Percentiles rank a stretch among this genome's conserved stretches.
Evolutionary conservation across 2,888 invertebrate species (phyloP).

Genomic region (Tubiluchus corallicola): DNA sequence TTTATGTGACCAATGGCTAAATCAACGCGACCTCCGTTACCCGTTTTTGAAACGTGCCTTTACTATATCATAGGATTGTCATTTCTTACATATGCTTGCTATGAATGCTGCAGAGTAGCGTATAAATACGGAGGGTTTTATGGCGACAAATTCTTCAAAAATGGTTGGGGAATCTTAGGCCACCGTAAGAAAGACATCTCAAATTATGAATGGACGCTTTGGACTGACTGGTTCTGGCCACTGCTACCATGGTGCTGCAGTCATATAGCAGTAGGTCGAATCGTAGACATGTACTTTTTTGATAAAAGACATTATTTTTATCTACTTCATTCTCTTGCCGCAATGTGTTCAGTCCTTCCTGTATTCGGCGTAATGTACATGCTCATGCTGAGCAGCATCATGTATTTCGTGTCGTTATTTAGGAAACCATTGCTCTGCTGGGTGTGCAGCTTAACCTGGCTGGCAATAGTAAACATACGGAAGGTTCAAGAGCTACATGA

Average conservation of each 20-base stretch:
- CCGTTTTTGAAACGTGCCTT: too few relatives aligned
- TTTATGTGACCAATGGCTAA: too few relatives aligned
- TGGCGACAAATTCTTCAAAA: too few relatives aligned
- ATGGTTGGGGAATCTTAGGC: too few relatives aligned
- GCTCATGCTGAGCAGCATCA: not conserved
- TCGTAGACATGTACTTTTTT: not conserved
- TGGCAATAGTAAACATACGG: slow-evolving; percentile 35
- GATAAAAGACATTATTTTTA: not conserved
- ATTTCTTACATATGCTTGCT: too few relatives aligned
- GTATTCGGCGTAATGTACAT: not conserved
- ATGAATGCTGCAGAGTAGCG: too few relatives aligned
- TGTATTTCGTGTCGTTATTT: slow-evolving; percentile 17
- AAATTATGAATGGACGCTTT: slow-evolving; percentile 51
- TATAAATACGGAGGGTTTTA: too few relatives aligned
- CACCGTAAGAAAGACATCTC: slow-evolving; percentile 42
- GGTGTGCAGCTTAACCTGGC: slow-evolving; percentile 34
- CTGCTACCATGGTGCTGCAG: slow-evolving; percentile 35
- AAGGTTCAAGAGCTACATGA: slow-evolving; percentile 13
- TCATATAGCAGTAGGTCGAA: not conserved
- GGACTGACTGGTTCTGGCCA: slow-evolving; percentile 36
- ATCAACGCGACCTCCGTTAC: too few relatives aligned
- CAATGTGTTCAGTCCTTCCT: not conserved
- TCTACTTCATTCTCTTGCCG: not conserved
- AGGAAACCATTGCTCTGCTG: slow-evolving; percentile 36
- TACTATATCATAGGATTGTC: too few relatives aligned